Evolutionary conservation across 2,888 invertebrate genomes (phyloP).

Genomic region (Melieria crassipennis): DNA sequence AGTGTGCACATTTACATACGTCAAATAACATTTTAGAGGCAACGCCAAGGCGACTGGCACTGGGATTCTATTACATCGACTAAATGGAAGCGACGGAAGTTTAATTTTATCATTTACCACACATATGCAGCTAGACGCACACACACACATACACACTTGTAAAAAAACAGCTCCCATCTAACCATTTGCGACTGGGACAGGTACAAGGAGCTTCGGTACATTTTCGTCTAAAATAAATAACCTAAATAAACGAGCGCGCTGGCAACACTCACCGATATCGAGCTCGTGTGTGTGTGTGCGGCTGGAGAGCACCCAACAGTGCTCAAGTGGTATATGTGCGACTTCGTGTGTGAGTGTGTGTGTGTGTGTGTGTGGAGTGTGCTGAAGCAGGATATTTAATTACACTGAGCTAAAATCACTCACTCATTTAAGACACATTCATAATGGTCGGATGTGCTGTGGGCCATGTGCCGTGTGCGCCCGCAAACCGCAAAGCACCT

Average conservation of each 20-base stretch:
- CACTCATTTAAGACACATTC: conserved; percentile 25
- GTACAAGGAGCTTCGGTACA: too few species aligned
- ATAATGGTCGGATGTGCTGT: conserved; percentile 12
- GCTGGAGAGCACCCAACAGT: not conserved
- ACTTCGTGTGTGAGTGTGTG: conserved; percentile 1
- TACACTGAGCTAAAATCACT: conserved; percentile 23
- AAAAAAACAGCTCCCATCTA: not conserved
- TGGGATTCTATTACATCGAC: not conserved
- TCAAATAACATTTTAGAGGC: conserved; percentile 16
- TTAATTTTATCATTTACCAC: conserved; percentile 22
- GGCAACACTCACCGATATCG: too few species aligned
- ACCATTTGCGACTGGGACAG: too few species aligned
- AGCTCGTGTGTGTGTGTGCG: too few species aligned
- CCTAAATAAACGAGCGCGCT: not conserved
- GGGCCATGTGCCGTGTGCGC: too few species aligned
- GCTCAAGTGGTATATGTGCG: not conserved
- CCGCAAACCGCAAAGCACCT: conserved; percentile 3
- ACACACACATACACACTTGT: not conserved
- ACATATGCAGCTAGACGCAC: conserved; percentile 7
- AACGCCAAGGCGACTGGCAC: not conserved
- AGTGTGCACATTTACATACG: not conserved
- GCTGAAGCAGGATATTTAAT: conserved; percentile 22
- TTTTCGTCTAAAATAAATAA: conserved; percentile 4
- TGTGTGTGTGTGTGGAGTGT: not conserved
- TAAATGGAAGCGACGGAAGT: conserved; percentile 14